Base-by-base conservation (phyloP, 1,140 invertebrate genomes). In the Aphelinus atriplicis region DNA sequence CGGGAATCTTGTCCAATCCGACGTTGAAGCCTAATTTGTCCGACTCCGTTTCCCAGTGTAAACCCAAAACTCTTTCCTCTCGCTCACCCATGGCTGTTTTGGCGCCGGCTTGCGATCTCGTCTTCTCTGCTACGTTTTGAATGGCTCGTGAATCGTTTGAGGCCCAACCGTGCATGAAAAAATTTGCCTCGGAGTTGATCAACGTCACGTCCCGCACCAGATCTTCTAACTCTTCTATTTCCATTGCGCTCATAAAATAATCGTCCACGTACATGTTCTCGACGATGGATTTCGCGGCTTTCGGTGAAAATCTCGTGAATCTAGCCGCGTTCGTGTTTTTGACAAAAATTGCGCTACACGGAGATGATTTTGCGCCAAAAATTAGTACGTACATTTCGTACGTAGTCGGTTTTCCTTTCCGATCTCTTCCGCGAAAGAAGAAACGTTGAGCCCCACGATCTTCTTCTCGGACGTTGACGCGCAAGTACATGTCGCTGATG, bases 211-310 rank as follows among this genome's bases (percentile, higher is more conserved):
- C 55, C 7, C 73, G 77, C 7, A 78, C 68, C 56, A 83, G 61
- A 43, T 72, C 1, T 42, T 43, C 7, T 0, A 79, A 78, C 10
- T 75, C 75, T 2, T 70, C 46, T 46, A 79, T 78, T n/a, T 75
- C 77, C 0, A 77, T 70, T 10, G 75, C 63, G 57, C 78, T 80
- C 42, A 80, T 75, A n/a, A 86, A 71, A 57, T 81, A 82, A 69
- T 85, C 84, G 71, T 84, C 82, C 71, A 83, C 81, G 58, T 86
- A 85, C 45, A 81, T 79, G 26, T 76, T 65, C 0, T 81, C 10
- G 9, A 45, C 56, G 42, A 85, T 81, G 0, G 80, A 78, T 3
- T 78, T 46, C 10, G 78, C 79, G 2, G 84, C 84, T 10, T 63
- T n/a, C 0, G 83, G 81, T 43, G 56, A 74, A 0, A 53, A n/a